Evolutionary conservation across 64 coral and sea anemone genomes (phyloP).

Genomic region (Exaiptasia diaphana): DNA sequence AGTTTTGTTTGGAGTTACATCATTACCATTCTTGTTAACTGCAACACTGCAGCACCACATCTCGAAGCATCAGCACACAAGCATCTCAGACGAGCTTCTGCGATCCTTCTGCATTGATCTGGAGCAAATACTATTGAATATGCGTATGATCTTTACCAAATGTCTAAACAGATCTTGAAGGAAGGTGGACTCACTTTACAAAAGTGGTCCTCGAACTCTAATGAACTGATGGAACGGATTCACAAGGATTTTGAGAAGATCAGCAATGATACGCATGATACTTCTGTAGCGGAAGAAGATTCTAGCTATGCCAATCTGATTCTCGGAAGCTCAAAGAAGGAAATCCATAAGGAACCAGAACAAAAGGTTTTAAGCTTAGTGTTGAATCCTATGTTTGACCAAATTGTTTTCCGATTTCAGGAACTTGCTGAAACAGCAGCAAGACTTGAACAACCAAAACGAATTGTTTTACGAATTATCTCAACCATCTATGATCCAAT

Average conservation of each 20-base stretch:
- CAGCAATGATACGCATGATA: neutral
- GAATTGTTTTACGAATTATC: neutral
- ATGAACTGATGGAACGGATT: neutral
- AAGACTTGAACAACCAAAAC: too few species aligned
- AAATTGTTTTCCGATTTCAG: too few species aligned
- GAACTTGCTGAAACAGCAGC: too few species aligned
- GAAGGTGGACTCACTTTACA: slow-evolving; percentile 49
- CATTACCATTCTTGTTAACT: slow-evolving; percentile 28
- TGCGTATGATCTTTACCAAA: slow-evolving; percentile 9
- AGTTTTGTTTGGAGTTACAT: slow-evolving; percentile 28
- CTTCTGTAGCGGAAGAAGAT: neutral
- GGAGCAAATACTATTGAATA: neutral
- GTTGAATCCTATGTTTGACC: neutral
- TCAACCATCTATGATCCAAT: slow-evolving; percentile 8
- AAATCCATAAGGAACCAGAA: neutral
- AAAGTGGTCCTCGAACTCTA: slow-evolving; percentile 32
- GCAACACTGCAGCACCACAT: slow-evolving; percentile 46
- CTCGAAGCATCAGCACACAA: neutral
- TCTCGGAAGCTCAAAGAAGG: neutral
- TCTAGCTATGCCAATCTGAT: neutral
- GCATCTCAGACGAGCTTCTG: neutral
- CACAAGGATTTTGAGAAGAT: neutral
- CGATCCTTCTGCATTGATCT: slow-evolving; percentile 11
- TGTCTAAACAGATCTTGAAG: slow-evolving; percentile 13
- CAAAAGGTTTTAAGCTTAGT: neutral